A percentile compares a stretch with the other conserved stretches of the same genome.
Conservation (phyloP, 2,113 vertebrate genomes). For the Oreochromis spilurus region DNA sequence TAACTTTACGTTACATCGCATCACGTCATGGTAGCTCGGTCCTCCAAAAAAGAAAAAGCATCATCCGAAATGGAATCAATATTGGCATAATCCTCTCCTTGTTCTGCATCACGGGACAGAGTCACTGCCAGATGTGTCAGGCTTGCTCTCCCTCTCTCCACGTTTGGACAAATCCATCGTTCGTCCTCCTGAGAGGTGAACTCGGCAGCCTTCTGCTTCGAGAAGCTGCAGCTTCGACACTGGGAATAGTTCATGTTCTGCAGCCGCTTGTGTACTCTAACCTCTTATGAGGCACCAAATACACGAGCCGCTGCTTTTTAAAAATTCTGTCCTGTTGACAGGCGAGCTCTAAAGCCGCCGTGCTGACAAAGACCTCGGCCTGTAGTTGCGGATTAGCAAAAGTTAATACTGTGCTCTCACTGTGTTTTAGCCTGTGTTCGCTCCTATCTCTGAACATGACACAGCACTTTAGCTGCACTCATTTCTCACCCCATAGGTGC, state of each 20-base stretch:
- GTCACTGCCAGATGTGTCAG: not conserved
- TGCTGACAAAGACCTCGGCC: not conserved
- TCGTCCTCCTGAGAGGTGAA: not conserved
- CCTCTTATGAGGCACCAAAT: not conserved
- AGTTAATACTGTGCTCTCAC: conserved; percentile 8
- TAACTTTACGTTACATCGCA: not conserved
- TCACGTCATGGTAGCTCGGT: fast-evolving
- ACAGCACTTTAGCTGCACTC: not conserved
- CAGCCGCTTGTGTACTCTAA: not conserved
- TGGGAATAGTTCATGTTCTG: not conserved
- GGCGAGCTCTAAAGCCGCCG: not conserved
- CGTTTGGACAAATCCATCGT: not conserved
- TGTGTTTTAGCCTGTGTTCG: not conserved
- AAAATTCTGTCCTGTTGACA: not conserved
- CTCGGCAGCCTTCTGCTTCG: not conserved
- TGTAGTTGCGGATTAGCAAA: conserved; percentile 17
- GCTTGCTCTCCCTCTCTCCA: not conserved
- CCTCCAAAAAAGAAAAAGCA: not conserved
- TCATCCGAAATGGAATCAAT: not conserved
- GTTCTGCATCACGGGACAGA: not conserved
- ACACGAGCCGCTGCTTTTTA: not conserved
- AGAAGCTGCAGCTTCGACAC: not conserved
- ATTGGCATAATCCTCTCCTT: not conserved
- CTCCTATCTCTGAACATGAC: conserved; percentile 15
- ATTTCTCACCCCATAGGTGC: not conserved